Base-by-base conservation (phyloP, 2,888 invertebrate species). In the Drosophila paracracens region DNA sequence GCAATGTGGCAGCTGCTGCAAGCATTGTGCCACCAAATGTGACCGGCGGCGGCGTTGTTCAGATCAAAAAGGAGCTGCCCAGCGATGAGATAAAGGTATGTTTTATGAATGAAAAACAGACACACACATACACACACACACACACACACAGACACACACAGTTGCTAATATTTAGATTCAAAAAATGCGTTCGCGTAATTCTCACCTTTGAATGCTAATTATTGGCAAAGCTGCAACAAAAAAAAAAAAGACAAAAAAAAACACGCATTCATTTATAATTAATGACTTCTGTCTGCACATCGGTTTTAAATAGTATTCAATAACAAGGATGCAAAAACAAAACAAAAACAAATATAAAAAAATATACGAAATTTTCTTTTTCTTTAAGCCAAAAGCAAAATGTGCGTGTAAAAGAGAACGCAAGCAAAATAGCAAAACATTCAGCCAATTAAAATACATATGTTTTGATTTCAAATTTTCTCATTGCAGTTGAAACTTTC, bases 61-160 rank as follows among this genome's bases (percentile, higher is more conserved):
- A 93, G 76, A 93, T 93, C 64, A 96, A 96, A 93, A 96, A 96
- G 93, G 96, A 96, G 92, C 94, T 95, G 86, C 93, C 94, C 74
- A 95, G 95, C 93, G 96, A 96, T 94, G 96, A 96, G 94, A 96
- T 96, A 92, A 96, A 96, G 95, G 96, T 96, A 94, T 90, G 92
- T 81, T 74, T 79, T 69, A 79, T 77, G 82, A 79, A 78, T 78
- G 81, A 81, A 78, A 58, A 40, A 43, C 46, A 16, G 16, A 46
- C 25, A 16, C 46, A 29, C 25, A 33, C n/a, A 38, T 0, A 16
- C n/a, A 16, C 10, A 35, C 13, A 31, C 1, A 18, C 50, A 29
- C 8, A 38, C 18, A 8, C 35, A 25, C 27, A 51, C 8, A 29
- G 0, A 53, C 18, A 40, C 1, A 36, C 40, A 36, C 43, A 21